Evolutionary conservation across 2,113 vertebrate genomes (phyloP), one percentile per base, ranked within the genome.

Genomic region (Mellivora capensis): DNA sequence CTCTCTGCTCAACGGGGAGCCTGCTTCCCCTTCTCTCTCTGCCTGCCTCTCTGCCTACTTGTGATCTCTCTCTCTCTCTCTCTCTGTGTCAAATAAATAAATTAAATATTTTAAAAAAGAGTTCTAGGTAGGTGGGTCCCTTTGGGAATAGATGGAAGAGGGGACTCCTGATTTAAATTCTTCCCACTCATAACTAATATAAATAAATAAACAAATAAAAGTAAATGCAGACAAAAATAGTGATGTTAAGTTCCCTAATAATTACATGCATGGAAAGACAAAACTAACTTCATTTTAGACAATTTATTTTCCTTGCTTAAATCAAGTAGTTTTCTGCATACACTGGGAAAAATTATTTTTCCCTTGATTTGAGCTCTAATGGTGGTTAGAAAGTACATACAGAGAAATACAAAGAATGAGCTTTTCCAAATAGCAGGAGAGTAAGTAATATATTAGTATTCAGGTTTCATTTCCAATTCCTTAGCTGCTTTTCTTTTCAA

Each of bases 381-480:
- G 49, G 34, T 64, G 86, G 12, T 81, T 21, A 98, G 88, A 92
- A 98, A 92, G 25, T 89, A 93, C 83, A 96, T 59, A 62, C 61
- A 87, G 83, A 77, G 25, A 95, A 93, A 94, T 57, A 92, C 42
- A 96, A 96, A 96, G 49, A 97, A 97, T 71, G 97, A 93, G 8
- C 96, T 98, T 96, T 88, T 83, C 87, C 92, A 97, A 97, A 93
- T 37, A 95, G 42, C 1, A 31, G 64, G 20, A 97, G 59, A 94
- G 61, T 97, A 98, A 98, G 89, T 96, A 97, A 98, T 72, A 4
- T 39, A 93, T 98, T 96, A 96, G 72, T 92, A 98, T 98, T 98
- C 76, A 96, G 76, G 64, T 98, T 98, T 98, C 83, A 96, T 95
- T 98, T 98, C 87, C 62, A 98, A 52, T 95, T 84, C 71, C 57